These are phyloP conservation scores for Achlya flavicornis DNA, from an alignment of 2,888 invertebrate genomes.

Conservation along the genomic window DNA sequence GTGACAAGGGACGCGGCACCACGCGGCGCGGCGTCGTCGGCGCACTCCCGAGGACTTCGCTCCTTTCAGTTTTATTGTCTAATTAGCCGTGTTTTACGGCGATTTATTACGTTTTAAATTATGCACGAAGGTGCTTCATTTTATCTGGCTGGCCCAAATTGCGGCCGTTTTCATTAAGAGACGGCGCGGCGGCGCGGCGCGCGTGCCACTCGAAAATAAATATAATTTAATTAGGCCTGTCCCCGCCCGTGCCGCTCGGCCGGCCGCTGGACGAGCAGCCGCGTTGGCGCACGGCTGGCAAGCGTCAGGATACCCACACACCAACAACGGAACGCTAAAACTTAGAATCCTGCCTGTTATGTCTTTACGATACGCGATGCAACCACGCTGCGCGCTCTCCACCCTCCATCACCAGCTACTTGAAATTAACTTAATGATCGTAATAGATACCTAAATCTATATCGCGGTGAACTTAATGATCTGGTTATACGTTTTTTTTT, in stretches of 20 bases:
- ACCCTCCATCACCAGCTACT: too few species aligned
- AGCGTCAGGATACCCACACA: too few species aligned
- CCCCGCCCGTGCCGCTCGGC: constrained; percentile 17
- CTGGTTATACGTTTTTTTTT: too few species aligned
- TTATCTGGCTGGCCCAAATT: constrained; percentile 50
- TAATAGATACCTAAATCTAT: too few species aligned
- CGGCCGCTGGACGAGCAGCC: not conserved
- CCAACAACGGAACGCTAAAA: too few species aligned
- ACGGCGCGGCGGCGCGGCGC: constrained; percentile 30
- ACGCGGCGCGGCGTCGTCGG: not conserved
- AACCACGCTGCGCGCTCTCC: too few species aligned
- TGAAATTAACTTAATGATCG: too few species aligned
- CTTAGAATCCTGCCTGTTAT: not conserved
- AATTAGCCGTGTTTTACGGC: constrained; percentile 63
- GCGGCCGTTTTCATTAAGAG: constrained; percentile 64
- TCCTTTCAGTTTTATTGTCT: constrained; percentile 53
- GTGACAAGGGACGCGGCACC: not conserved
- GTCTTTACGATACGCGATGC: not conserved
- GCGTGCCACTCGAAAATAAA: constrained; percentile 54
- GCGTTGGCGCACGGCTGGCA: not conserved
- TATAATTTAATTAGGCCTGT: constrained; percentile 61
- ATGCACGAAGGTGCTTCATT: constrained; percentile 62
- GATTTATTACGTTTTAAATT: constrained; percentile 72
- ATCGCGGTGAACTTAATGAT: too few species aligned
- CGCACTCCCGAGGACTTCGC: constrained; percentile 16